These are phyloP conservation scores for Agrotis segetum DNA, from an alignment of 2,888 invertebrate genomes.

Conservation along the genomic window DNA sequence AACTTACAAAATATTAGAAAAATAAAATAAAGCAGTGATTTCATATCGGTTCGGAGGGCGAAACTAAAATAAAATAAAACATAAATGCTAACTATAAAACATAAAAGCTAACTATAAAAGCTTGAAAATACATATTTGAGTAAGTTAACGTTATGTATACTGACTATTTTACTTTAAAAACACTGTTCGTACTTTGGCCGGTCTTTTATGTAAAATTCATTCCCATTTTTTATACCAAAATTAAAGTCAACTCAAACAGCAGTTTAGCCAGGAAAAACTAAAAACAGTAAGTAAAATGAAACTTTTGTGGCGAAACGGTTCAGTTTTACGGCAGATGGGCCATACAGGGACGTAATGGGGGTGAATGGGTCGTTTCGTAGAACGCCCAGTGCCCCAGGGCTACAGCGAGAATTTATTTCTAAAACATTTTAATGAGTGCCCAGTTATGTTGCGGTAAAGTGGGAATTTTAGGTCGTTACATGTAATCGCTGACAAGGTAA, in stretches of 20 bases:
- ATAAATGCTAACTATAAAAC: too few relatives aligned
- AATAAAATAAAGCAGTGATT: too few relatives aligned
- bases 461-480: slow-evolving; percentile 33
- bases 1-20: too few relatives aligned
- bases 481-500: slow-evolving; percentile 40
- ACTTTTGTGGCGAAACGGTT: slow-evolving; percentile 35
- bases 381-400: slow-evolving; percentile 33
- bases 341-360: slow-evolving; percentile 44
- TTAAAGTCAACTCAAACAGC: slow-evolving; percentile 18
- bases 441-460: slow-evolving; percentile 40
- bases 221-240: background rate
- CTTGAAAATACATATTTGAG: too few relatives aligned
- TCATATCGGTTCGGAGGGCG: too few relatives aligned
- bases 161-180: background rate
- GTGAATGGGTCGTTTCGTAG: slow-evolving; percentile 42
- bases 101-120: too few relatives aligned
- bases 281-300: slow-evolving; percentile 38
- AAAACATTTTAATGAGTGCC: slow-evolving; percentile 55
- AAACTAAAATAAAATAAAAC: too few relatives aligned
- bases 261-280: slow-evolving; percentile 28
- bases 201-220: slow-evolving; percentile 1
- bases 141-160: too few relatives aligned
- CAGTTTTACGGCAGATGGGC: slow-evolving; percentile 52
- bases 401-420: slow-evolving; percentile 48
- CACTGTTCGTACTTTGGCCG: background rate